These are phyloP conservation scores for Alexandromys fortis DNA, from an alignment of 2,113 vertebrate species.

Conservation along the genomic window DNA sequence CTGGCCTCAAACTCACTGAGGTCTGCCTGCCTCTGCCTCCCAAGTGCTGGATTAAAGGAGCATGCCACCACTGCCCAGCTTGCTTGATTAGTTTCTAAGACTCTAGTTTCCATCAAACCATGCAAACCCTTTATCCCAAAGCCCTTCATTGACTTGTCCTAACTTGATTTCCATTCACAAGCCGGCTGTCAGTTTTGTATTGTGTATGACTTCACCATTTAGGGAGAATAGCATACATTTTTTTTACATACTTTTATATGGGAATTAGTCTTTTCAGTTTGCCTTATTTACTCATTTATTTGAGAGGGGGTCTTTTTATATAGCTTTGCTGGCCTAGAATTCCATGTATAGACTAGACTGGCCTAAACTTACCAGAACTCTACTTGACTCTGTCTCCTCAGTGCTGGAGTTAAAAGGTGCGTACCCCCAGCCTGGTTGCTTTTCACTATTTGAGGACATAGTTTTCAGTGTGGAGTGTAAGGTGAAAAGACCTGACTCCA, in stretches of 20 bases:
- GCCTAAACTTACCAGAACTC: neutral
- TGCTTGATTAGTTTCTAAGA: neutral
- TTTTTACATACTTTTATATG: neutral
- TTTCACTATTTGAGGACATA: neutral
- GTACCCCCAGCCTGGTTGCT: neutral
- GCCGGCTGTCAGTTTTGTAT: neutral
- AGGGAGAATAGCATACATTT: neutral
- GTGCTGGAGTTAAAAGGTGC: neutral
- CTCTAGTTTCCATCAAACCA: neutral
- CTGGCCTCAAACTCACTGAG: neutral
- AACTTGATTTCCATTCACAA: neutral
- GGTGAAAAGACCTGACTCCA: neutral
- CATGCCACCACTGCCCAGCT: no score
- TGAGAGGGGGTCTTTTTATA: neutral
- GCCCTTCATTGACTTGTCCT: neutral
- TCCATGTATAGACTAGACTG: neutral
- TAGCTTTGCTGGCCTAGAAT: neutral
- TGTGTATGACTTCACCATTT: neutral
- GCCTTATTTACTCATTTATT: neutral
- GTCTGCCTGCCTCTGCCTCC: neutral
- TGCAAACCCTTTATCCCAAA: neutral
- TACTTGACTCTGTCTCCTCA: no score
- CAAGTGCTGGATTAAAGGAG: neutral
- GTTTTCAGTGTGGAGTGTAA: slow-evolving; percentile 2
- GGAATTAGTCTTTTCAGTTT: neutral